These are phyloP conservation scores for Anomalospiza imberbis DNA, from an alignment of 2,797 vertebrate species.

Conservation along the genomic window DNA sequence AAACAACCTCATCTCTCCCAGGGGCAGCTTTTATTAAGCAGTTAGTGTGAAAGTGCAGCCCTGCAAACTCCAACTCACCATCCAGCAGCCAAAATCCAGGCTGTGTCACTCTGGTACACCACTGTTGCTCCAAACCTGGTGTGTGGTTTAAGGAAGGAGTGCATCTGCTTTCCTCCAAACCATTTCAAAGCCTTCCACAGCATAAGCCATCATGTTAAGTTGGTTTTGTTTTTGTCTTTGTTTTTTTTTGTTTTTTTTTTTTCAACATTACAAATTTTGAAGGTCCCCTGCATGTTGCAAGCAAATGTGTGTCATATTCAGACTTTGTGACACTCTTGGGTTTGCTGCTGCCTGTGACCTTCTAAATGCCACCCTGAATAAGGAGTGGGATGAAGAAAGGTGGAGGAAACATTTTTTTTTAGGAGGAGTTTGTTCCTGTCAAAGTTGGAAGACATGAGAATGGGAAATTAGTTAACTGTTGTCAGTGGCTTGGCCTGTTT, in stretches of 20 bases:
- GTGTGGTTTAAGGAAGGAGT: not conserved
- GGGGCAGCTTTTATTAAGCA: not conserved
- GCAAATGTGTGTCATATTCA: not conserved
- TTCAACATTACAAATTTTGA: not conserved
- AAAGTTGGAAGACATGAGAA: not conserved
- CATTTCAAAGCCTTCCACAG: not conserved
- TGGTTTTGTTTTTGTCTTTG: not conserved
- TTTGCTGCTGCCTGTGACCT: not conserved
- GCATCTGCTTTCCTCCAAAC: not conserved
- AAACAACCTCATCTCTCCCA: not conserved
- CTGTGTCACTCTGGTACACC: rapidly evolving
- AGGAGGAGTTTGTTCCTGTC: not conserved
- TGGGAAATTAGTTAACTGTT: not conserved
- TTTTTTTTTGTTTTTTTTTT: not conserved
- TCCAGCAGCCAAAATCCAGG: not conserved
- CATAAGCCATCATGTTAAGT: not conserved
- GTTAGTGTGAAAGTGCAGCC: not conserved
- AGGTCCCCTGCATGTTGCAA: not conserved
- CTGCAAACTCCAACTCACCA: not conserved
- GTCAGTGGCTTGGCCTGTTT: not conserved
- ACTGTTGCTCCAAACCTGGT: not conserved
- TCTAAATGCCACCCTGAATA: not conserved
- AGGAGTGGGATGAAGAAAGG: not conserved
- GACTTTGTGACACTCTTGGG: not conserved
- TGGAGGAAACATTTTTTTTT: not conserved